Base-by-base conservation (phyloP, 2,888 invertebrate species). In the Dryadula phaetusa region DNA sequence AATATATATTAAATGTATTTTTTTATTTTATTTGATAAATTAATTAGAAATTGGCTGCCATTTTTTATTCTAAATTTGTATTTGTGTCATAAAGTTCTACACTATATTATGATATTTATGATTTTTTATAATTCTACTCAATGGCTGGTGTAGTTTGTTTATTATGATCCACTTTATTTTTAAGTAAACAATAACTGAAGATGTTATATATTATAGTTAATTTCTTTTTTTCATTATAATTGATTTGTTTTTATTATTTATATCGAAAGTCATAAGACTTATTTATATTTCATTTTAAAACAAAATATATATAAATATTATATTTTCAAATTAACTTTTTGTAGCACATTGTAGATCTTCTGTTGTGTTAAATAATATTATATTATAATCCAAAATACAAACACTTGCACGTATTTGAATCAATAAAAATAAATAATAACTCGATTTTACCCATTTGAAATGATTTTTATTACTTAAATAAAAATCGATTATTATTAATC, bases 51-150 rank as follows among this genome's bases (percentile, higher is more conserved):
- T 52, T 52, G 16, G 52, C 28, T 52, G 52, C 2, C 16, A 16
- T 52, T 28, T 28, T 16, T 10, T 28, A 1, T 28, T 32, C 47
- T 10, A 47, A 47, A 49, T 49, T 49, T 49, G 25, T 25, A 49
- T 49, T 49, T 49, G 49, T 49, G 49, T 49, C 49, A 49, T 49
- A 49, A 37, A 37, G 12, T 12, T 37, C n/a, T 37, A 12, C 12
- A 37, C 1, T 12, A 1, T n/a, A n/a, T n/a, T n/a, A n/a, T n/a
- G n/a, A n/a, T n/a, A n/a, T n/a, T n/a, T n/a, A n/a, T n/a, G n/a
- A n/a, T n/a, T n/a, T n/a, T n/a, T n/a, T n/a, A n/a, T n/a, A n/a
- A n/a, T n/a, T n/a, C n/a, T n/a, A n/a, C n/a, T n/a, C n/a, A n/a
- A n/a, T n/a, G n/a, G n/a, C n/a, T n/a, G n/a, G n/a, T n/a, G n/a